A percentile compares a stretch with the other conserved stretches of the same genome.
Evolutionary conservation across 2,797 vertebrate species (phyloP).

Genomic region (Siniperca scherzeri): DNA sequence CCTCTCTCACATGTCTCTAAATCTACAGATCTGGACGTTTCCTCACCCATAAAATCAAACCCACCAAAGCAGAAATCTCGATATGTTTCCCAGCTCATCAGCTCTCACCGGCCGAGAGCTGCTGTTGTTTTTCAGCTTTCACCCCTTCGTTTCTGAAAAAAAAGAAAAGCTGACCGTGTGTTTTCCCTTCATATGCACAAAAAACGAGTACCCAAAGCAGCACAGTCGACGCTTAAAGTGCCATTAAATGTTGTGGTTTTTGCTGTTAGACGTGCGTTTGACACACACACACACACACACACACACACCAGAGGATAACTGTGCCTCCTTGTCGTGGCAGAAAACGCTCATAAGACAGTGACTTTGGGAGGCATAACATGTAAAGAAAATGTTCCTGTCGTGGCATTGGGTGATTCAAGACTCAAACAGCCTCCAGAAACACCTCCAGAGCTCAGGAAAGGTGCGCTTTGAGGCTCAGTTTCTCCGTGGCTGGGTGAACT

Average conservation of each 20-base stretch:
- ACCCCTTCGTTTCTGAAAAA: slow-evolving; percentile 27
- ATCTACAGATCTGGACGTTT: not conserved
- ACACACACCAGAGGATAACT: slow-evolving; percentile 20
- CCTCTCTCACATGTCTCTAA: slow-evolving; percentile 3
- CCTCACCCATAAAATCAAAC: not conserved
- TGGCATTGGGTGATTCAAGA: slow-evolving; percentile 6
- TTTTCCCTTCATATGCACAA: not conserved
- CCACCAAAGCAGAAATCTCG: slow-evolving; percentile 22
- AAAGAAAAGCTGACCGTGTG: slow-evolving; percentile 1
- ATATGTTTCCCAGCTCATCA: slow-evolving; percentile 19
- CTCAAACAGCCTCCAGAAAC: slow-evolving; percentile 13
- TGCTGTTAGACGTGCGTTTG: slow-evolving; percentile 48
- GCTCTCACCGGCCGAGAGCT: slow-evolving; percentile 46
- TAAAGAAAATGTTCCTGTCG: slow-evolving; percentile 45
- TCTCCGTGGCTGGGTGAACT: slow-evolving; percentile 65
- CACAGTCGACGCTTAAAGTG: slow-evolving; percentile 26
- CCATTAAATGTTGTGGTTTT: slow-evolving; percentile 26
- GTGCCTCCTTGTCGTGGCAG: slow-evolving; percentile 58
- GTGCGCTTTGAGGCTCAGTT: slow-evolving; percentile 47
- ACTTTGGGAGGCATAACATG: slow-evolving; percentile 60
- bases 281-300: slow-evolving; percentile 14
- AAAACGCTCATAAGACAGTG: slow-evolving; percentile 65
- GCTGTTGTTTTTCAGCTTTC: slow-evolving; percentile 35
- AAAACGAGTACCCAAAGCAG: not conserved
- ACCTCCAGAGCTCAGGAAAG: slow-evolving; percentile 29